Base-by-base conservation (phyloP, 2,113 vertebrate species). In the Pelusios castaneus region DNA sequence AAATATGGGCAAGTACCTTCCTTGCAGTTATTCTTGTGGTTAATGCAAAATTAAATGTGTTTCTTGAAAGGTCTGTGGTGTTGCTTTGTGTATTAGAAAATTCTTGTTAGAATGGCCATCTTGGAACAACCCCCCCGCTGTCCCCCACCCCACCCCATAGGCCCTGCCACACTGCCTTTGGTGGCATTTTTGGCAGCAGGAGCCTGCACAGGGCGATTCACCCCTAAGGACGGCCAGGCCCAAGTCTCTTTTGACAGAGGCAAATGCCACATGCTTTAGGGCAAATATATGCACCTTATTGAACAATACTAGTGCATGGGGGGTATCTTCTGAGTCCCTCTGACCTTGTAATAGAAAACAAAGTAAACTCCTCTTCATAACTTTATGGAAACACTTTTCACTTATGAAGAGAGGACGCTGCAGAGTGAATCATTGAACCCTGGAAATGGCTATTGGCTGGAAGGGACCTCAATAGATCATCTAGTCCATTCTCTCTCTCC, bases 1-100 rank as follows among this genome's bases (percentile, higher is more conserved):
- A 99, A 99, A 96, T 99, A 99, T 2, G 99, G 99, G 99, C 99
- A 98, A 95, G 98, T 98, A 56, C 78, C 80, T 70, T 91, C 78
- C 51, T 94, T 92, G 58, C 38, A 91, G 55, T 90, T 89, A 49
- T 25, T 84, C 47, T 52, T 91, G 54, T 79, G 60, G 63, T 60
- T 84, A 80, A 81, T 43, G 83, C 38, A 70, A 63, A 80, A 85
- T 25, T 5, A 94, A 86, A 43, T 22, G 34, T 70, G 5, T 34
- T 82, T 85, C 87, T 47, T 82, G 22, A 76, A 86, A 70, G 75
- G 25, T 6, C 27, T 91, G 87, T 89, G 84, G 24, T 86, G 13
- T 60, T 34, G 27, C n/a, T 54, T 17, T 27, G 13, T 76, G 12
- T 63, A 34, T n/a, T 34, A 52, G n/a, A 83, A 91, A 25, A 5